Percentiles rank a stretch among this genome's conserved stretches.
phyloP scores from a whole-genome alignment of 2,797 vertebrate genomes.

The Erpetoichthys calabaricus region DNA sequence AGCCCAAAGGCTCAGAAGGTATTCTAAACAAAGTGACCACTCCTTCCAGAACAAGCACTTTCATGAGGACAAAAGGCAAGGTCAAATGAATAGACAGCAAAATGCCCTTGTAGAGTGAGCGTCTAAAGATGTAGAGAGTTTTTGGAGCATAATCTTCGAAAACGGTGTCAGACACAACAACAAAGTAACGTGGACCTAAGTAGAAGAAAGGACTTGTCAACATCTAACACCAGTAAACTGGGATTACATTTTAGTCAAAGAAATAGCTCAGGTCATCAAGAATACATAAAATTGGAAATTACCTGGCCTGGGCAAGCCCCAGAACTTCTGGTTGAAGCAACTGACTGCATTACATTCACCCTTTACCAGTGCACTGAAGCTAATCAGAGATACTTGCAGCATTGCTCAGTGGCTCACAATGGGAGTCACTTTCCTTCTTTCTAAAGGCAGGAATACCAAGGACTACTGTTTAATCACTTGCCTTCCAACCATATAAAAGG shows the following conservation, averaged over 20 bases:
- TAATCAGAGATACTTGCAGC: too few relatives aligned
- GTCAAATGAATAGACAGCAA: background rate
- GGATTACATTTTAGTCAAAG: background rate
- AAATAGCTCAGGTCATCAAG: background rate
- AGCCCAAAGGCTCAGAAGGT: background rate
- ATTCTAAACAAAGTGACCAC: background rate
- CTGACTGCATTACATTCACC: background rate
- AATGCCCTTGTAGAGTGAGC: background rate
- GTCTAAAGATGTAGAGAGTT: background rate
- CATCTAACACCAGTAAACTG: background rate
- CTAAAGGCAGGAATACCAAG: background rate
- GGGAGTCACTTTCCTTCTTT: background rate
- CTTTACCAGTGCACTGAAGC: background rate
- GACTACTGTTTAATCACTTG: background rate
- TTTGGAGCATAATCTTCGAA: background rate
- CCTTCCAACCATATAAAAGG: background rate
- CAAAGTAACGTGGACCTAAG: background rate
- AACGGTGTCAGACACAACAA: background rate
- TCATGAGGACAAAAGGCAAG: background rate
- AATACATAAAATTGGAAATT: background rate
- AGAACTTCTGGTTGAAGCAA: background rate
- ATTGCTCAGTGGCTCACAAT: background rate
- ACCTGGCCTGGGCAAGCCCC: background rate
- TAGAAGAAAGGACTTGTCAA: background rate
- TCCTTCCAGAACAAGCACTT: background rate